Percentiles rank a stretch among this genome's conserved stretches.
Conservation (phyloP, 2,888 invertebrate genomes). For the Clostera curtula region DNA sequence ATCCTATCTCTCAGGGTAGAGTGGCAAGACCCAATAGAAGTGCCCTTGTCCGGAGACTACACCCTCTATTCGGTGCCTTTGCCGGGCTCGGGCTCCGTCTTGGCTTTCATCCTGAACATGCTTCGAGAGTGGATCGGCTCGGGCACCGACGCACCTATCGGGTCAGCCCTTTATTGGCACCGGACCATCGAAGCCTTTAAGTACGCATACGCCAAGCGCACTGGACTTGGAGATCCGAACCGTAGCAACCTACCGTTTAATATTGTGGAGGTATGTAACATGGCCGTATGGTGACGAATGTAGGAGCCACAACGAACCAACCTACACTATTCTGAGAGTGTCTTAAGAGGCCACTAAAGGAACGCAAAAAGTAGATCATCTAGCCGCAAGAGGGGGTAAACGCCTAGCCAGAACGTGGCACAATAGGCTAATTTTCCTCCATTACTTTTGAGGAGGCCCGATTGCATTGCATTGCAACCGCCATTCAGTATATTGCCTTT, state of each 20-base stretch:
- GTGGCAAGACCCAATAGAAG: slow-evolving; percentile 79
- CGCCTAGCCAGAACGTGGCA: too few species aligned
- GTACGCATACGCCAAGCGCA: slow-evolving; percentile 90
- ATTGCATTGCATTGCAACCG: too few species aligned
- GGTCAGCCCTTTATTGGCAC: slow-evolving; percentile 78
- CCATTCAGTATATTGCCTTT: too few species aligned
- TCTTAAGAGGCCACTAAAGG: too few species aligned
- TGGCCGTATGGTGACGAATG: too few species aligned
- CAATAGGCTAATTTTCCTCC: too few species aligned
- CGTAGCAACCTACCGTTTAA: slow-evolving; percentile 38
- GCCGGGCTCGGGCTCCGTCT: slow-evolving; percentile 89
- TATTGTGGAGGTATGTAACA: slow-evolving; percentile 38
- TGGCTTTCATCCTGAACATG: slow-evolving; percentile 88
- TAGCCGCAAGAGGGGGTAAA: too few species aligned
- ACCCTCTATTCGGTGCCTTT: slow-evolving; percentile 85
- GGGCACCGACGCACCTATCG: slow-evolving; percentile 38
- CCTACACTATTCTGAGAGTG: too few species aligned
- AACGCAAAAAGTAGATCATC: too few species aligned
- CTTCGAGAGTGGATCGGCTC: slow-evolving; percentile 75
- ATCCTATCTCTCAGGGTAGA: slow-evolving; percentile 54
- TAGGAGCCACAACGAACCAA: too few species aligned
- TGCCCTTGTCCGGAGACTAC: slow-evolving; percentile 74
- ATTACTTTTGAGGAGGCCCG: too few species aligned
- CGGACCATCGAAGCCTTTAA: slow-evolving; percentile 92
- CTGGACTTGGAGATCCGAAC: slow-evolving; percentile 84